Conservation (phyloP, 2,797 vertebrate genomes). For the Zalophus californianus region DNA sequence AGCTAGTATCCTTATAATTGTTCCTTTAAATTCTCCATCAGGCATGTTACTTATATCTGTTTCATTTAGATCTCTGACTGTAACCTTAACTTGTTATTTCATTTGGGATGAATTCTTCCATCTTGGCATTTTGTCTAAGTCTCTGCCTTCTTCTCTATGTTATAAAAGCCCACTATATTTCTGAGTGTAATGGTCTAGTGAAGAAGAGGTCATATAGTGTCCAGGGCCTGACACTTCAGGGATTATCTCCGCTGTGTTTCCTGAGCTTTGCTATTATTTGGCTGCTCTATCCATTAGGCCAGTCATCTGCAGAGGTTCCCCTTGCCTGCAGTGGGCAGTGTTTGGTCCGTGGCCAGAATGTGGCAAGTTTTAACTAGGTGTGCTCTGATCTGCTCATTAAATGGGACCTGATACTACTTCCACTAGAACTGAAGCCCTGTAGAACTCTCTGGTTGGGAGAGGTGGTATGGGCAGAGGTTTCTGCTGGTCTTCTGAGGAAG, state of each 20-base stretch:
- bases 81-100: not conserved
- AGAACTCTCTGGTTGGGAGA: not conserved
- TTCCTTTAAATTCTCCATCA: not conserved
- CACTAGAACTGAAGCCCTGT: not conserved
- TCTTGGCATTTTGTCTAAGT: not conserved
- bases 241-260: not conserved
- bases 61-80: not conserved
- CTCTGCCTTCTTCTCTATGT: not conserved
- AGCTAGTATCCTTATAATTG: not conserved
- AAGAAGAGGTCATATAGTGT: not conserved
- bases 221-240: not conserved
- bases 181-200: not conserved
- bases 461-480: not conserved
- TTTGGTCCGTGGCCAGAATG: not conserved
- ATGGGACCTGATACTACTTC: not conserved
- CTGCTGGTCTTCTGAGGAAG: not conserved
- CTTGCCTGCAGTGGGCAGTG: not conserved
- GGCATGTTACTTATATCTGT: not conserved
- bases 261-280: not conserved
- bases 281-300: not conserved
- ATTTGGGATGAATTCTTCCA: not conserved
- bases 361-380: not conserved
- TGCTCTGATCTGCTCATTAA: not conserved
- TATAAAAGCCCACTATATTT: not conserved
- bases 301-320: not conserved